A percentile compares a stretch with the other conserved stretches of the same genome.
phyloP scores from a whole-genome alignment of 2,113 vertebrate genomes.

The Mirounga angustirostris region DNA sequence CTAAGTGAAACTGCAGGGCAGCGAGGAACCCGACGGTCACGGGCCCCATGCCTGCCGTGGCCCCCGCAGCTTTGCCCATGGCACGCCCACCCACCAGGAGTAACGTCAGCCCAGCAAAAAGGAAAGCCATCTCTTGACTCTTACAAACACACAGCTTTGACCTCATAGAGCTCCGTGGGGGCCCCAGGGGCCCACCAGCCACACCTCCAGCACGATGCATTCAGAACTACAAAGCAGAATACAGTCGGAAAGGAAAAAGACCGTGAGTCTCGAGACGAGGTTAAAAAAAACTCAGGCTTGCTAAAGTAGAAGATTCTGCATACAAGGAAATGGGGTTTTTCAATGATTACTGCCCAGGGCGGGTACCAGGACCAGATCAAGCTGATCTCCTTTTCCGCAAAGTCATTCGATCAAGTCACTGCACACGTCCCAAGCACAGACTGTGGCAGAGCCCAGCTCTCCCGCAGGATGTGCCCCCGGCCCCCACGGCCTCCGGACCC shows the following conservation, averaged over 20 bases:
- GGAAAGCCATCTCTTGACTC: not conserved
- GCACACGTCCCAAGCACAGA: not conserved
- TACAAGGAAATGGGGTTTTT: not conserved
- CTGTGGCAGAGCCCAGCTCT: not conserved
- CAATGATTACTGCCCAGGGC: not conserved
- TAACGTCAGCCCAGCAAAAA: accelerated
- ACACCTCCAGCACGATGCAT: not conserved
- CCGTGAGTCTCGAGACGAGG: not conserved
- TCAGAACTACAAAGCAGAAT: not conserved
- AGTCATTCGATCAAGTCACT: accelerated
- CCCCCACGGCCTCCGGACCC: not conserved
- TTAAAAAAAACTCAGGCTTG: not conserved
- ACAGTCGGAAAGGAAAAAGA: not conserved
- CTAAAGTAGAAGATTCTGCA: not conserved
- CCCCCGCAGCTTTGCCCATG: accelerated
- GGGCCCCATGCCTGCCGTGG: not conserved
- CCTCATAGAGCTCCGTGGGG: not conserved
- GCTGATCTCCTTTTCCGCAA: too few species aligned
- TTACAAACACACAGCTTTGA: accelerated
- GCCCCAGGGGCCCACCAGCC: not conserved
- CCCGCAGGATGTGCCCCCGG: too few species aligned
- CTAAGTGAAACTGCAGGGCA: accelerated
- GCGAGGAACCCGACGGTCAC: not conserved
- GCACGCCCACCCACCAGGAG: too few species aligned
- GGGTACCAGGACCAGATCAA: not conserved